Percentiles rank a stretch among this genome's conserved stretches.
Evolutionary conservation across 2,888 invertebrate species (phyloP).

Genomic region (Hipparchia sbordonii): DNA sequence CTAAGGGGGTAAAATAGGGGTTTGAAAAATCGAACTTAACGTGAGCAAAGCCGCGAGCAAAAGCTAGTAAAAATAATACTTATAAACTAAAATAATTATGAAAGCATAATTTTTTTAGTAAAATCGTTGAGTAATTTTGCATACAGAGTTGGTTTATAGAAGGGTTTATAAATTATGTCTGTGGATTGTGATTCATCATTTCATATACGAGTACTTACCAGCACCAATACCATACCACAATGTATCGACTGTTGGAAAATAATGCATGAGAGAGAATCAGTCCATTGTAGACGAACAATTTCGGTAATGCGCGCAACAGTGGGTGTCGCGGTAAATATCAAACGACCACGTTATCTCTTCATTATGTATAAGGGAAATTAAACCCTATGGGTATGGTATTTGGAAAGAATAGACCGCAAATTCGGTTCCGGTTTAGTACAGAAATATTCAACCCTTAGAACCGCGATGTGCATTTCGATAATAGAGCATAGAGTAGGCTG

Average conservation of each 20-base stretch:
- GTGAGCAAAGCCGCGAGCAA: too few relatives aligned
- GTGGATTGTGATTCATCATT: background rate
- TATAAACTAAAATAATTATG: too few relatives aligned
- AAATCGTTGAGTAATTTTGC: background rate
- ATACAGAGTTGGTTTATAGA: background rate
- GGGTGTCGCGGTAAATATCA: slow-evolving; percentile 56
- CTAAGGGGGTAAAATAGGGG: too few relatives aligned
- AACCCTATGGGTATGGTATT: slow-evolving; percentile 37
- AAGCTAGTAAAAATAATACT: too few relatives aligned
- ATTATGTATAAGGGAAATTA: slow-evolving; percentile 22
- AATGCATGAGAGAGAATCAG: slow-evolving; percentile 26
- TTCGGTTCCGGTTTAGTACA: slow-evolving; percentile 40
- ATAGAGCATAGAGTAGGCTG: slow-evolving; percentile 60
- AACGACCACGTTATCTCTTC: slow-evolving; percentile 35
- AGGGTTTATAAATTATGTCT: background rate
- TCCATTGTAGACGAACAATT: slow-evolving; percentile 59
- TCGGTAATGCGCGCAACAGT: slow-evolving; percentile 60
- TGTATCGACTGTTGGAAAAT: slow-evolving; percentile 23
- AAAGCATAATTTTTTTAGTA: too few relatives aligned
- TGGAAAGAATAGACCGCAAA: slow-evolving; percentile 27
- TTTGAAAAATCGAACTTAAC: too few relatives aligned
- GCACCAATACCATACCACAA: background rate
- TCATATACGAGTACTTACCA: slow-evolving; percentile 2
- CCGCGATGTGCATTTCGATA: slow-evolving; percentile 79
- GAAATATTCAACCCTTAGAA: slow-evolving; percentile 78